These are phyloP conservation scores for Platerodrilus igneus DNA, from an alignment of 2,888 invertebrate genomes.

Conservation along the genomic window DNA sequence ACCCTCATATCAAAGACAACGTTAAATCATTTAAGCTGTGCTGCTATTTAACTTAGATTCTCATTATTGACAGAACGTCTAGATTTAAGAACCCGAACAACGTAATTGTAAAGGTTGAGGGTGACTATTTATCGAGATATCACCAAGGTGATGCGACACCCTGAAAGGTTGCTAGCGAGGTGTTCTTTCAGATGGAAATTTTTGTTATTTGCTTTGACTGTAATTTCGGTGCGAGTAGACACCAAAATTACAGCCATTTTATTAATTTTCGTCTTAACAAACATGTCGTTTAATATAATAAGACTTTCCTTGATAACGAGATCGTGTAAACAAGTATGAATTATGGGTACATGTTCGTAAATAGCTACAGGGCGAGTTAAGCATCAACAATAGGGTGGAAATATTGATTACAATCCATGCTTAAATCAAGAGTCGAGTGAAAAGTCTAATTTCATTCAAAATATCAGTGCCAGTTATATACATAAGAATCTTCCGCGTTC, in stretches of 20 bases:
- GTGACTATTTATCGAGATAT: slow-evolving; percentile 32
- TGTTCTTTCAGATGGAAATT: slow-evolving; percentile 38
- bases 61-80: too few relatives aligned
- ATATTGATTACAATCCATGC: slow-evolving; percentile 4
- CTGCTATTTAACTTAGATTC: too few relatives aligned
- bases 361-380: slow-evolving; percentile 17
- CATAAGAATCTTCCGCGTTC: too few relatives aligned
- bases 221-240: too few relatives aligned
- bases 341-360: slow-evolving; percentile 19
- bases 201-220: slow-evolving; percentile 16
- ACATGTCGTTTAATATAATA: slow-evolving; percentile 12
- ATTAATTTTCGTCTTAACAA: too few relatives aligned
- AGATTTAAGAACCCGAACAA: too few relatives aligned
- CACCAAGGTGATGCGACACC: slow-evolving; percentile 43
- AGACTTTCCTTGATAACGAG: slow-evolving; percentile 20
- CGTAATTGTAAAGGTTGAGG: slow-evolving; percentile 36
- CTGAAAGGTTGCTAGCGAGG: slow-evolving; percentile 46
- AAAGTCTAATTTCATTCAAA: too few relatives aligned
- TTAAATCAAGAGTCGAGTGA: too few relatives aligned
- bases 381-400: slow-evolving; percentile 11
- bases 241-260: too few relatives aligned
- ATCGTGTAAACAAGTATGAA: slow-evolving; percentile 23
- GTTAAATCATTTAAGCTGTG: too few relatives aligned
- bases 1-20: too few relatives aligned
- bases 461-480: too few relatives aligned